Evolutionary conservation across 2,113 vertebrate genomes (phyloP).

Genomic region (Poecile atricapillus): DNA sequence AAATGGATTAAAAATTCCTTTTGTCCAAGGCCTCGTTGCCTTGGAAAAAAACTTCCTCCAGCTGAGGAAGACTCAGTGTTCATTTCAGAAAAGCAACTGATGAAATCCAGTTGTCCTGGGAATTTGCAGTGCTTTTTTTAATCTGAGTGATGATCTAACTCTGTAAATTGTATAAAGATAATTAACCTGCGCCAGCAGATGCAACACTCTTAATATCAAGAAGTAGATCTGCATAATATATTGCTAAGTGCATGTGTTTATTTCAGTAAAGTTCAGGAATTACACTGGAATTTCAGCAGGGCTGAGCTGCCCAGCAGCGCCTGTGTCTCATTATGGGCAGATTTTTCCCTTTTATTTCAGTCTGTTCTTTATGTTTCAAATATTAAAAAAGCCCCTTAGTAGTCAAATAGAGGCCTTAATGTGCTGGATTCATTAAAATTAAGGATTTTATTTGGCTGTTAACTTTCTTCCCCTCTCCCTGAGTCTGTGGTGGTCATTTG

Average conservation of each 20-base stretch:
- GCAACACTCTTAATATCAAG: neutral
- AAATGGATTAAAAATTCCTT: neutral
- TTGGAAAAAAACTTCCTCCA: neutral
- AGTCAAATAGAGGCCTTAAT: neutral
- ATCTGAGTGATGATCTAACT: neutral
- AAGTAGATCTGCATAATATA: neutral
- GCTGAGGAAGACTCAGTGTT: neutral
- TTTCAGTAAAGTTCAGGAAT: neutral
- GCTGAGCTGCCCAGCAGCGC: neutral
- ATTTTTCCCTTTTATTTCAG: neutral
- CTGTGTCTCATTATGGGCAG: neutral
- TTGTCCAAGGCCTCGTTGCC: neutral
- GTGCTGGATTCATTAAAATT: neutral
- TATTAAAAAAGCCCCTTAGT: neutral
- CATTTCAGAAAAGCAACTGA: neutral
- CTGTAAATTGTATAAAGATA: neutral
- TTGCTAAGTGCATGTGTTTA: neutral
- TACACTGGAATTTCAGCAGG: neutral
- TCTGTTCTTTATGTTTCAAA: neutral
- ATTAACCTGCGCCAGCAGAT: neutral
- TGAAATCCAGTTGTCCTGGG: neutral
- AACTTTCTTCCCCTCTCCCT: neutral
- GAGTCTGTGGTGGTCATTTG: slow-evolving; percentile 54
- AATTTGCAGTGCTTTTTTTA: neutral
- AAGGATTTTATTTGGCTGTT: neutral